Base-by-base conservation (phyloP, 2,888 invertebrate genomes). In the Ennomos quercinarius region DNA sequence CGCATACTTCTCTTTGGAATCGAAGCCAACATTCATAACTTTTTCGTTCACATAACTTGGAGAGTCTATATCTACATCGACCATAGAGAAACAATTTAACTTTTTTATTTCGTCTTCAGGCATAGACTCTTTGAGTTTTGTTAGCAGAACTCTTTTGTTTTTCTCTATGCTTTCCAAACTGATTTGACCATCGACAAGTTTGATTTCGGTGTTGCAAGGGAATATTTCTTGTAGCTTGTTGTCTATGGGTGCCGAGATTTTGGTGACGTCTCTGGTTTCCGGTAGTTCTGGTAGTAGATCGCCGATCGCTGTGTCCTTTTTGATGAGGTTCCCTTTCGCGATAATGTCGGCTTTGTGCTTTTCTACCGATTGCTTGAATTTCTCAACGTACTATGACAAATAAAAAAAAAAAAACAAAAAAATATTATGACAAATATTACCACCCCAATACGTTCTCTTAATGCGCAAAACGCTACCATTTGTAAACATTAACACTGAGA, bases 41-140 rank as follows among this genome's bases (percentile, higher is more conserved):
- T 86, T 88, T 37, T 89, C 89, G 49, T 90, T 87, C 0, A 87
- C 81, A 40, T 86, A 88, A 42, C 64, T 68, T 0, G 84, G 73
- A 0, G 84, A 74, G 52, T 91, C 91, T 10, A 91, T 87, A 57
- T 92, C 78, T 0, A 92, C 80, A 56, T 93, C 93, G 17, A 78
- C 78, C 93, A 93, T 92, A n/a, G 91, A 89, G 68, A 92, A 93
- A 58, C 92, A 92, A 17, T 85, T 84, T 35, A 89, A 52, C 10
- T 84, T 84, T 55, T 80, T 80, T 13, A 87, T 67, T 42, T 87
- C 83, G 0, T 83, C 84, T 2, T 61, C 45, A 0, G 76, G 40
- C 43, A 88, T 45, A 0, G 66, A 66, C 1, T 70, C 65, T 62
- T 86, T 90, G 1, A 91, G 60, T 48, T 78, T 71, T 0, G 66